Percentiles rank a stretch among this genome's conserved stretches.
Conservation (phyloP, 2,113 vertebrate species). For the Eolophus roseicapilla region DNA sequence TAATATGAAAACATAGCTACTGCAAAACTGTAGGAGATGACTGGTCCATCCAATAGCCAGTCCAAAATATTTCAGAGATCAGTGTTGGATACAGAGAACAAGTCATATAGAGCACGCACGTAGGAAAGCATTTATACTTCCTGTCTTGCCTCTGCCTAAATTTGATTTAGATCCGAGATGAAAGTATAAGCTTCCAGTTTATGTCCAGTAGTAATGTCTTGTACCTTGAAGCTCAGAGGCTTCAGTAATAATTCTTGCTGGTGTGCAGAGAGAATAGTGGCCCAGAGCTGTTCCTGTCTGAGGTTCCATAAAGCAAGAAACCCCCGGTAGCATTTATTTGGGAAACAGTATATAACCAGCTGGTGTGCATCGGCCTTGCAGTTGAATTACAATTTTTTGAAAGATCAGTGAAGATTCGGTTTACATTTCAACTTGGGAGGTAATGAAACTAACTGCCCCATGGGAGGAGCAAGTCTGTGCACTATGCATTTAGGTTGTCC, state of each 20-base stretch:
- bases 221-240: not conserved
- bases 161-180: not conserved
- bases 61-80: not conserved
- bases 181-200: not conserved
- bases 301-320: not conserved
- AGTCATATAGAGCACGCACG: rapidly evolving
- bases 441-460: not conserved
- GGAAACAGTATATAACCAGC: not conserved
- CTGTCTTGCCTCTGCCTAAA: not conserved
- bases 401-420: not conserved
- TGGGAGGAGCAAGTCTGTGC: not conserved
- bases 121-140: not conserved
- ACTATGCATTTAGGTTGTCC: not conserved
- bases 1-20: not conserved
- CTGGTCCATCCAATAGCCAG: not conserved
- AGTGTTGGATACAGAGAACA: not conserved
- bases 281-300: not conserved
- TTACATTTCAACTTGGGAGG: not conserved
- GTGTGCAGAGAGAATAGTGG: not conserved
- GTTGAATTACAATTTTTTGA: not conserved
- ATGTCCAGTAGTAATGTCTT: not conserved
- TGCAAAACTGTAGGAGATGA: not conserved
- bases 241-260: not conserved
- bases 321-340: rapidly evolving
- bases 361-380: not conserved